Base-by-base conservation (phyloP, 2,113 vertebrate species). In the Numida meleagris region DNA sequence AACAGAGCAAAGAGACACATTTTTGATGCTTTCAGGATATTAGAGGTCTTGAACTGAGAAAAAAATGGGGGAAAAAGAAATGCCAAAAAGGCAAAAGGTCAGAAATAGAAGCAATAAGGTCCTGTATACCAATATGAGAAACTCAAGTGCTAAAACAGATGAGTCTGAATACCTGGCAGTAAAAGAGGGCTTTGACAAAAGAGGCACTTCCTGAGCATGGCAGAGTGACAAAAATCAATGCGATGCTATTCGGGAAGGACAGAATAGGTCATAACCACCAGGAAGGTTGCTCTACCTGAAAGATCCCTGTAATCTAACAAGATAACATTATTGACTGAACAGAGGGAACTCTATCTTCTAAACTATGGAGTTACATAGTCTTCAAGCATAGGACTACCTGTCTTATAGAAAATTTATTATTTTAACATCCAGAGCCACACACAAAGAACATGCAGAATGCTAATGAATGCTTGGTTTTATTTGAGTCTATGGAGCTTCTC, bases 41-140 rank as follows among this genome's bases (percentile, higher is more conserved):
- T 51, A 55, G 20, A 27, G 2, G 7, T n/a, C 21, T 53, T 72
- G 27, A 67, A 82, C n/a, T 66, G 25, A 16, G 42, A 14, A 24
- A 29, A 34, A 16, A 4, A 9, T 4, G 4, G 5, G 1, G 14
- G 38, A 4, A 2, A 2, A 2, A 1, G 23, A 8, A 8, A 11
- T 3, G 1, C 27, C 63, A 40, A 81, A 65, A 10, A 12, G 62
- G n/a, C 9, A 36, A 8, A 71, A 62, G 14, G 12, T 24, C 18
- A 63, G 29, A 67, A 59, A 16, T 2, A 87, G 62, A 87, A 91
- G 50, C 34, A 75, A 1, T 55, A 82, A 72, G 14, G 21, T 38
- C 27, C 45, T 58, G 1, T 53, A 57, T 16, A 63, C 6, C 46
- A 57, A 34, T 27, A 58, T 9, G 18, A 87, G 70, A 93, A 50